Percentiles rank a stretch among this genome's conserved stretches.
phyloP scores from a whole-genome alignment of 2,888 invertebrate species.

The Epinotia nisella region DNA sequence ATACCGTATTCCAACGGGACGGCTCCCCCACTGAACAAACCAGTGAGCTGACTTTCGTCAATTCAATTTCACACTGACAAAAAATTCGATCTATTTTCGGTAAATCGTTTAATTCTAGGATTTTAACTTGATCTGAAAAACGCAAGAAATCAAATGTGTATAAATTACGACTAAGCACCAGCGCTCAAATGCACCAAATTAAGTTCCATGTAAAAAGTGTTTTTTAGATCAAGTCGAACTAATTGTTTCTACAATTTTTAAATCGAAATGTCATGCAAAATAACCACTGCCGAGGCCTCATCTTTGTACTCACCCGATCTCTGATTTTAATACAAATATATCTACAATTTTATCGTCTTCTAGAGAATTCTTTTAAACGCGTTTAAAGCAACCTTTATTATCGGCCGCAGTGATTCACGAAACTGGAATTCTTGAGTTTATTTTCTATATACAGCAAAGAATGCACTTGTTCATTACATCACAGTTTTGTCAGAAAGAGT shows the following conservation, averaged over 20 bases:
- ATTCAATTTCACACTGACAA: conserved; percentile 16
- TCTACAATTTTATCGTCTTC: conserved; percentile 60
- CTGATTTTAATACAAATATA: conserved; percentile 60
- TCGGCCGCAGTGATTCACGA: not conserved
- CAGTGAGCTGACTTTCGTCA: conserved; percentile 28
- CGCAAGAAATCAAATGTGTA: conserved; percentile 17
- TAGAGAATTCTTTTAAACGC: conserved; percentile 12
- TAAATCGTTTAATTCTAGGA: conserved; percentile 9
- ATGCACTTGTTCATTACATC: not conserved
- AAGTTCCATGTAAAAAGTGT: not conserved
- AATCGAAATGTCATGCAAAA: conserved; percentile 34
- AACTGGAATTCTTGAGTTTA: not conserved
- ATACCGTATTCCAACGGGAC: conserved; percentile 24
- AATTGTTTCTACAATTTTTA: conserved; percentile 47
- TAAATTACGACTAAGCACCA: conserved; percentile 24
- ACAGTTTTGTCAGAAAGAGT: not conserved
- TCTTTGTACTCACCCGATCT: conserved; percentile 62
- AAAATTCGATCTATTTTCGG: not conserved
- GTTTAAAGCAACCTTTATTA: not conserved
- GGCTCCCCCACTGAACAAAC: conserved; percentile 7
- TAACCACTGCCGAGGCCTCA: conserved; percentile 49
- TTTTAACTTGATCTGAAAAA: conserved; percentile 32
- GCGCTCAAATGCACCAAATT: conserved; percentile 32
- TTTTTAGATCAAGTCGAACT: conserved; percentile 46
- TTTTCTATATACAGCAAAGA: not conserved